Evolutionary conservation across 2,797 vertebrate species (phyloP).

Genomic region (Micropoecilia bifurca): DNA sequence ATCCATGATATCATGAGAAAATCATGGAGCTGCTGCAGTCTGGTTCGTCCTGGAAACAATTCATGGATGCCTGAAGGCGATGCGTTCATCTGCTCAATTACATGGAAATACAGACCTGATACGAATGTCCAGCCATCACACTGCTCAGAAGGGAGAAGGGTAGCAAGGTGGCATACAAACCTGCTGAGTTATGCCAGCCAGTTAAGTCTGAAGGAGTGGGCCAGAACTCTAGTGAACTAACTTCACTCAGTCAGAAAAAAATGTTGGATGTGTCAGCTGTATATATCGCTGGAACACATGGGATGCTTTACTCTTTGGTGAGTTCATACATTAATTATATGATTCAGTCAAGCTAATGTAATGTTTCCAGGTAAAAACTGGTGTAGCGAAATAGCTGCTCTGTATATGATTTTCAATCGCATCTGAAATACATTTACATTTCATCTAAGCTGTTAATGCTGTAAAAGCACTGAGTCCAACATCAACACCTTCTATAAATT

Average conservation of each 20-base stretch:
- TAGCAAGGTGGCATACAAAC: background rate
- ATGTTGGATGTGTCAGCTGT: background rate
- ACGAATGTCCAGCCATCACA: background rate
- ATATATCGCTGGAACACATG: background rate
- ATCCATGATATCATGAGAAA: background rate
- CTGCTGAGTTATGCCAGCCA: background rate
- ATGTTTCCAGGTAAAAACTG: conserved; percentile 10
- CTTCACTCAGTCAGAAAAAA: background rate
- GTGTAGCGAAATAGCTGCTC: background rate
- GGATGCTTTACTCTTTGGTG: background rate
- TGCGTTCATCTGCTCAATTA: background rate
- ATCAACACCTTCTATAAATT: background rate
- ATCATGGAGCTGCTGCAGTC: background rate
- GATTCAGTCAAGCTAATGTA: conserved; percentile 17
- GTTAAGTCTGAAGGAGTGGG: too few species aligned
- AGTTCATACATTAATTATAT: conserved; percentile 5
- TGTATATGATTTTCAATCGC: background rate
- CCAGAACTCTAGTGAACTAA: background rate
- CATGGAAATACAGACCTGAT: background rate
- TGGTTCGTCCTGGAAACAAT: background rate
- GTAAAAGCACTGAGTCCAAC: background rate
- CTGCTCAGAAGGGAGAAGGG: too few species aligned
- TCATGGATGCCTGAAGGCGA: background rate
- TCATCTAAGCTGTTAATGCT: background rate
- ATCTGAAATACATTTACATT: background rate